A percentile compares a stretch with the other conserved stretches of the same genome.
Conservation (phyloP, 2,113 vertebrate genomes). For the Psilopogon haemacephalus region DNA sequence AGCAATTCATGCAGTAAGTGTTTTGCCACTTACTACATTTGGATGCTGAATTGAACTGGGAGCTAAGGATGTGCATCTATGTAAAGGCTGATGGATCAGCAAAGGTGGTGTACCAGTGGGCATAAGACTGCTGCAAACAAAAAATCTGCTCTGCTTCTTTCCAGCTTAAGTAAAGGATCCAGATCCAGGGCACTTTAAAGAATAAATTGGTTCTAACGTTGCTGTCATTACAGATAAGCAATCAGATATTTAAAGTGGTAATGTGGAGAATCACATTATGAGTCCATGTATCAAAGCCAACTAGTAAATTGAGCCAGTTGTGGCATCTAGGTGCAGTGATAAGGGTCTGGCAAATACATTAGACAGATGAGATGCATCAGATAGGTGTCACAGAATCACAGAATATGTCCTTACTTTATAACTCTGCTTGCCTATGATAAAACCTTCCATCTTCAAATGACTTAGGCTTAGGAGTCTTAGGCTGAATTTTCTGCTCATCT, state of each 20-base stretch:
- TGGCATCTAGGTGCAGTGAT: conserved; percentile 32
- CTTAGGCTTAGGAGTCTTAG: background rate
- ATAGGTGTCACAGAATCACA: background rate
- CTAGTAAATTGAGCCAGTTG: conserved; percentile 48
- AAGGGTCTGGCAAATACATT: conserved; percentile 39
- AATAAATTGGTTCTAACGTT: conserved; percentile 50
- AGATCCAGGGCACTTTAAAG: conserved; percentile 2
- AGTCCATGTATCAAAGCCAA: conserved; percentile 38
- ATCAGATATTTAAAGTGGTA: conserved; percentile 55
- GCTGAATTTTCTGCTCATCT: conserved; percentile 23
- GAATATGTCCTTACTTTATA: background rate
- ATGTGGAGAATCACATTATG: conserved; percentile 31
- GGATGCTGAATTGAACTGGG: background rate
- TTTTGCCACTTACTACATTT: background rate
- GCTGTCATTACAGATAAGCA: conserved; percentile 55
- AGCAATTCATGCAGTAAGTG: background rate
- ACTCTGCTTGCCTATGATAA: conserved; percentile 8
- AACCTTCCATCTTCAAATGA: background rate
- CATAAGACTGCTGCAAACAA: background rate
- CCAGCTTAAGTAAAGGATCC: background rate
- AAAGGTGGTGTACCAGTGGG: background rate
- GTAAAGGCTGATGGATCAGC: background rate
- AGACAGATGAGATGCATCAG: conserved; percentile 35
- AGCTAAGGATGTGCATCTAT: background rate
- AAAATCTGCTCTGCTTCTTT: background rate